Evolutionary conservation across 2,113 vertebrate species (phyloP).

Genomic region (Sprattus sprattus): DNA sequence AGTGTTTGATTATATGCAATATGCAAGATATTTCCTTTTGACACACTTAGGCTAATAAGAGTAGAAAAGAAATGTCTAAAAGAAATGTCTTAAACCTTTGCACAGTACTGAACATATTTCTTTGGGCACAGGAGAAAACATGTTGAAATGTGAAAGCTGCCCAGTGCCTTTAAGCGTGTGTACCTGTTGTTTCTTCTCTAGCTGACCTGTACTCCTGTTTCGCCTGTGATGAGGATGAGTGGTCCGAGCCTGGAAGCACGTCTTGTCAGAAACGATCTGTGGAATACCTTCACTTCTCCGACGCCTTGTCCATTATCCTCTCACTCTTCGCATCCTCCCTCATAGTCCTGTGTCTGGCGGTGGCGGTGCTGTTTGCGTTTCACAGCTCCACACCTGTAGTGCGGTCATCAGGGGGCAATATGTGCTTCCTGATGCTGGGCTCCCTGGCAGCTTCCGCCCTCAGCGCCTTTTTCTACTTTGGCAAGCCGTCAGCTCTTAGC

Average conservation of each 20-base stretch:
- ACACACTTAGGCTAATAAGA: no score
- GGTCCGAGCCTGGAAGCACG: slow-evolving; percentile 72
- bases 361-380: slow-evolving; percentile 68
- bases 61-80: no score
- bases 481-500: slow-evolving; percentile 53
- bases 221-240: slow-evolving; percentile 68
- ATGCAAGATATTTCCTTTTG: no score
- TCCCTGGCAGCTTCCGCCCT: slow-evolving; percentile 65
- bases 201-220: slow-evolving; percentile 71
- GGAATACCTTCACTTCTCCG: slow-evolving; percentile 69
- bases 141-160: neutral
- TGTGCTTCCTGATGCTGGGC: slow-evolving; percentile 81
- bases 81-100: neutral
- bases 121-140: no score
- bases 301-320: slow-evolving; percentile 62
- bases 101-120: no score
- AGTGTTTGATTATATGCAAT: no score
- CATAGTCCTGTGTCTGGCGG: slow-evolving; percentile 55
- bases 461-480: slow-evolving; percentile 77
- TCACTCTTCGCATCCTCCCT: slow-evolving; percentile 50
- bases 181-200: slow-evolving; percentile 29
- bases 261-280: slow-evolving; percentile 66
- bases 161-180: neutral
- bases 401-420: slow-evolving; percentile 78
- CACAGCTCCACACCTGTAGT: slow-evolving; percentile 78